Base-by-base conservation (phyloP, 2,888 invertebrate genomes). In the Drosophila infuscata region DNA sequence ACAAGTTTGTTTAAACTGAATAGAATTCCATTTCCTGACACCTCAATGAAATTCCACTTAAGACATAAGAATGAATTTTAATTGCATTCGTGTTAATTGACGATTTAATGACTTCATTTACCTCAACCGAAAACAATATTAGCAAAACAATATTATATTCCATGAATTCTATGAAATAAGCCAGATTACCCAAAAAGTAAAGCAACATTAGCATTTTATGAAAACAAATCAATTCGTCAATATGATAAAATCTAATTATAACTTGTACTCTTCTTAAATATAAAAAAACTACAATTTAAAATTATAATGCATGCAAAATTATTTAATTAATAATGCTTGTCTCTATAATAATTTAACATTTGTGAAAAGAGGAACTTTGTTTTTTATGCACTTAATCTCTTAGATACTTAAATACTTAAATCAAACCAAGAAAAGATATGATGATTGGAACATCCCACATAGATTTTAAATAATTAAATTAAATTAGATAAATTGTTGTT, bases 91-190 rank as follows among this genome's bases (percentile, higher is more conserved):
- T 46, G 25, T 29, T 46, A 49, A 65, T 54, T 77, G 69, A 61
- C 56, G 62, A 51, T 36, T 54, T 63, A 64, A 77, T 77, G 35
- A 65, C 67, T 69, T 71, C 56, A 76, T 79, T 74, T 54, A 60
- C 33, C 38, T 11, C 12, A 58, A 61, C 49, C 53, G 46, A 46
- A 38, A 36, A 33, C 17, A 2, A 46, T 51, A 64, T 54, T 38
- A 52, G 25, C 59, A 17, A 29, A 49, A 4, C 38, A 30, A 17
- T n/a, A 60, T 43, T 33, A 61, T 43, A 29, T 32, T 25, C 25
- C 25, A 32, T 29, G 3, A 64, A 9, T 25, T 66, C 38, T 53
- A 15, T 41, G 36, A 60, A 72, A 41, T 32, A 56, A 67, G 11
- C 30, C 38, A 67, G 25, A 62, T 30, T 54, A 17, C 11, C 6